A percentile compares a stretch with the other conserved stretches of the same genome.
Conservation (phyloP, 2,797 vertebrate genomes). For the Streptopelia turtur region DNA sequence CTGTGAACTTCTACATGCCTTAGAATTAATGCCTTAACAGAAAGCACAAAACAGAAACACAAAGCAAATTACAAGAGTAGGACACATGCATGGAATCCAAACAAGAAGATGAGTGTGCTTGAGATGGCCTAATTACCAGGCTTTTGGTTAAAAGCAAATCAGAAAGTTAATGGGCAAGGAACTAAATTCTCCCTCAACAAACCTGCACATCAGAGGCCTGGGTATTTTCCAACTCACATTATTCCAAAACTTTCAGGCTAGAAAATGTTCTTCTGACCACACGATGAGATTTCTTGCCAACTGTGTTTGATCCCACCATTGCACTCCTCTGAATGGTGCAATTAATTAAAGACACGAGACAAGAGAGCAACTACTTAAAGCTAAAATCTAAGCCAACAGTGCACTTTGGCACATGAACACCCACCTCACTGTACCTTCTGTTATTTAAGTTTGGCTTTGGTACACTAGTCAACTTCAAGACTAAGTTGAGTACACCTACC, state of each 20-base stretch:
- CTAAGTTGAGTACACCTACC: not conserved
- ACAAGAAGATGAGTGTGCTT: not conserved
- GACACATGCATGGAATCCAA: not conserved
- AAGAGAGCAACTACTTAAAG: not conserved
- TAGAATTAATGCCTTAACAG: not conserved
- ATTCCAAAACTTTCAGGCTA: not conserved
- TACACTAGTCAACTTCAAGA: not conserved
- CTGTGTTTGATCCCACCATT: rapidly evolving
- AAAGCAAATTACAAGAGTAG: not conserved
- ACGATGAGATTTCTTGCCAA: not conserved
- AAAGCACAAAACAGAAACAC: not conserved
- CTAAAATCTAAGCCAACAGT: not conserved
- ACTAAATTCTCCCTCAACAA: not conserved
- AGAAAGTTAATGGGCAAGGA: not conserved
- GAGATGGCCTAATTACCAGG: not conserved
- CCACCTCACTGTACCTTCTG: not conserved
- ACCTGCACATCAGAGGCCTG: not conserved
- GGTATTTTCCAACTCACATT: not conserved
- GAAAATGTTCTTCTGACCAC: not conserved
- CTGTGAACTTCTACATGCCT: not conserved
- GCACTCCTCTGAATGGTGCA: not conserved
- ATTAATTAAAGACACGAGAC: not conserved
- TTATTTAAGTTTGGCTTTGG: not conserved
- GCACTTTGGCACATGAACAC: not conserved
- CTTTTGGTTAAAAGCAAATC: not conserved